A percentile compares a stretch with the other conserved stretches of the same genome.
Evolutionary conservation across 2,888 invertebrate species (phyloP).

Genomic region (Linyphia triangularis): DNA sequence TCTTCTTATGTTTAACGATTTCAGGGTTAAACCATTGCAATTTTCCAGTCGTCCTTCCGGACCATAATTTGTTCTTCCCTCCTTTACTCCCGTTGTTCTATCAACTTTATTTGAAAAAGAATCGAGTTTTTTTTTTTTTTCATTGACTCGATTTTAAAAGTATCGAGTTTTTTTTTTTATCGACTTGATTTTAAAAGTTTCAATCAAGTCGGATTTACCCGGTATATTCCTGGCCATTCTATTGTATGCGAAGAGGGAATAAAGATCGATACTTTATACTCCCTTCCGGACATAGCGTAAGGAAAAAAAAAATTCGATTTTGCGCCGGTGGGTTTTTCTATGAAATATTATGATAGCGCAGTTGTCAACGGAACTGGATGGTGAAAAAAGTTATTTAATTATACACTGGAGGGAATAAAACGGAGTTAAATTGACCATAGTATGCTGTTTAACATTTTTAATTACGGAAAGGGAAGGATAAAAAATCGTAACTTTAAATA

Average conservation of each 20-base stretch:
- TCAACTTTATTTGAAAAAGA: conserved; percentile 15
- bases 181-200: conserved; percentile 42
- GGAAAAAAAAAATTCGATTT: conserved; percentile 29
- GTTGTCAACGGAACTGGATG: neutral
- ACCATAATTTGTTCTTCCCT: conserved; percentile 3
- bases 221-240: neutral
- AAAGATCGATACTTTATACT: conserved; percentile 34
- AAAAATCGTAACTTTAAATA: neutral
- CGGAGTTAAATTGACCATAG: neutral
- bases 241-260: neutral
- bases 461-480: neutral
- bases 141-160: neutral
- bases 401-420: neutral
- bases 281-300: neutral
- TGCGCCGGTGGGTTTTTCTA: conserved; percentile 14
- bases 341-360: conserved; percentile 6
- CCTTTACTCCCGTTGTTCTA: conserved; percentile 22
- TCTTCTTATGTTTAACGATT: conserved; percentile 30
- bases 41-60: conserved; percentile 7
- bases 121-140: neutral
- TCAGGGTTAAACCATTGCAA: neutral
- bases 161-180: conserved; percentile 7
- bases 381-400: neutral
- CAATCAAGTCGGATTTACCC: conserved; percentile 35
- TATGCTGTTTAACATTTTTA: neutral